phyloP scores from a whole-genome alignment of 2,797 vertebrate species.

The Anisognathus igniventris region DNA sequence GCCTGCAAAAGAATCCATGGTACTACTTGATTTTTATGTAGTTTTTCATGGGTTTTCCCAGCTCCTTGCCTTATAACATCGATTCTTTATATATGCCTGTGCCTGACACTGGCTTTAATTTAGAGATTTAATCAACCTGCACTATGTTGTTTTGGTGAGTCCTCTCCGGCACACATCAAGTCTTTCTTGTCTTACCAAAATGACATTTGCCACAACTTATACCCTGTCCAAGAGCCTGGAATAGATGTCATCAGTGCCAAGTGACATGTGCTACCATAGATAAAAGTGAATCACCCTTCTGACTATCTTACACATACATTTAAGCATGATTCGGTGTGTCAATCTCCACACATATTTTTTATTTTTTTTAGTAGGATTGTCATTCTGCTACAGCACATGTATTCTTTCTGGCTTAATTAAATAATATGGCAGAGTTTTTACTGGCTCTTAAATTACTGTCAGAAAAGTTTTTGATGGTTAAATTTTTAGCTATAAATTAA shows the following conservation, averaged over 20 bases:
- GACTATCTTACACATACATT: not conserved
- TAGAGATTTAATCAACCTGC: not conserved
- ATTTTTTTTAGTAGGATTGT: not conserved
- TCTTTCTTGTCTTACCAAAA: not conserved
- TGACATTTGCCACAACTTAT: not conserved
- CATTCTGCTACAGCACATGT: not conserved
- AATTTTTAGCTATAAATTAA: not conserved
- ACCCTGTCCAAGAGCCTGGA: not conserved
- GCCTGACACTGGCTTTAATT: not conserved
- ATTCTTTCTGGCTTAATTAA: not conserved
- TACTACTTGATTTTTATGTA: not conserved
- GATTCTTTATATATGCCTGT: not conserved
- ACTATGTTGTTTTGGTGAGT: accelerated
- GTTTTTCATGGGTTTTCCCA: not conserved
- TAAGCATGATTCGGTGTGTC: not conserved
- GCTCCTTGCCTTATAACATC: not conserved
- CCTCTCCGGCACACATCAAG: not conserved
- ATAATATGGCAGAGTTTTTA: not conserved
- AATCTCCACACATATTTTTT: not conserved
- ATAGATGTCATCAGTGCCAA: not conserved
- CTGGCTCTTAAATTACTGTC: not conserved
- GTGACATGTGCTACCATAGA: not conserved
- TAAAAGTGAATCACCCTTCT: not conserved
- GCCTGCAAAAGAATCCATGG: not conserved
- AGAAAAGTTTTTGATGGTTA: not conserved